Base-by-base conservation (phyloP, 2,888 invertebrate genomes). In the Thyatira batis region DNA sequence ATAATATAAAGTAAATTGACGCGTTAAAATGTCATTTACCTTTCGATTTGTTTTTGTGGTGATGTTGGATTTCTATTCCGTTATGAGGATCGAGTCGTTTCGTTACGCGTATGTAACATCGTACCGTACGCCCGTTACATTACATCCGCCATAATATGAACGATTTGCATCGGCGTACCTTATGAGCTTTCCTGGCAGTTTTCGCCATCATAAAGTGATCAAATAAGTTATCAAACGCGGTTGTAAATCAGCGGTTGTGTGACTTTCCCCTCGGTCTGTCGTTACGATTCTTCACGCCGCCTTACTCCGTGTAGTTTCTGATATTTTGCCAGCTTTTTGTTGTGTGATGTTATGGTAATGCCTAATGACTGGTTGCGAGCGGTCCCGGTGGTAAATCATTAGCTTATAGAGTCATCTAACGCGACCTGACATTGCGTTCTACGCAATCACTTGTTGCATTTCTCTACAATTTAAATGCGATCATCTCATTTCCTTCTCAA, bases 151-250 rank as follows among this genome's bases (percentile, higher is more conserved):
- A 81, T 82, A 81, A 83, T 80, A 79, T 78, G 63, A 60, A 65
- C 76, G 78, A 89, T 89, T 89, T 89, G 87, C 89, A 86, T 86
- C 77, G 71, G 71, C 72, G 82, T 77, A 74, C 84, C 81, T 85
- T 87, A 88, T 84, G 84, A 82, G 84, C 82, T 87, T 87, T 84
- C 84, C 82, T 81, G 69, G 79, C 80, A 80, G 78, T 87, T 84
- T 87, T 85, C 85, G 82, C 87, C 83, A 90, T 91, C 88, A 90
- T 90, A 91, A 90, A 87, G 89, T 90, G 86, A 89, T 90, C 90
- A 89, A 88, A 89, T 85, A 84, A 86, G 84, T 88, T 84, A 88
- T 88, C 87, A 89, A 79, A 82, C 68, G 77, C 71, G 65, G 71
- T 78, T 71, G 85, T 86, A 85, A 89, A 88, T 89, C 86, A 85